Evolutionary conservation across 2,797 vertebrate genomes (phyloP).

Genomic region (Carduelis carduelis): DNA sequence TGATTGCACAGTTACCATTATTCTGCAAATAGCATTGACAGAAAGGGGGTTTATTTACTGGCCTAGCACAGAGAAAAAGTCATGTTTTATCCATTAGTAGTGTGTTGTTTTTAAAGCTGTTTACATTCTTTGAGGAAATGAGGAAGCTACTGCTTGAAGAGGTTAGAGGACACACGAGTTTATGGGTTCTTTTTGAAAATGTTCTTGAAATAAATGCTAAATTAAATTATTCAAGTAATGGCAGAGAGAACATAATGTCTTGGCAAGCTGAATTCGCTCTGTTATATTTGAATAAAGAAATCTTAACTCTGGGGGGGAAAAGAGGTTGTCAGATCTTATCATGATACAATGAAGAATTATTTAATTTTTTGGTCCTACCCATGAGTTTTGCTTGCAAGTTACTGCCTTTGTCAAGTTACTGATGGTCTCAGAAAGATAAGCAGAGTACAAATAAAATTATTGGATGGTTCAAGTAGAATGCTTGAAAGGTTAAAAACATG

Average conservation of each 20-base stretch:
- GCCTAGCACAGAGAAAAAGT: not conserved
- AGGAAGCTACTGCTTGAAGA: constrained; percentile 27
- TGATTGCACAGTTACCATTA: not conserved
- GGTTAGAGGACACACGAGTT: constrained; percentile 33
- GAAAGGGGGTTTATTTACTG: not conserved
- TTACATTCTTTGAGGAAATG: constrained; percentile 52
- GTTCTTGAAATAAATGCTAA: constrained; percentile 37
- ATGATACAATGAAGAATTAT: constrained; percentile 31
- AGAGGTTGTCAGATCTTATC: constrained; percentile 71
- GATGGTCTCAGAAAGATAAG: constrained; percentile 24
- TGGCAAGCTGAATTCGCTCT: constrained; percentile 67
- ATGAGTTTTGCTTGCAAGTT: constrained; percentile 66
- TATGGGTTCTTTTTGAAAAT: constrained; percentile 41
- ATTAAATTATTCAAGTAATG: constrained; percentile 70
- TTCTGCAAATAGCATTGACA: not conserved
- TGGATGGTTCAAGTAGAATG: not conserved
- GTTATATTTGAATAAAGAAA: constrained; percentile 69
- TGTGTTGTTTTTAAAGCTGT: constrained; percentile 30
- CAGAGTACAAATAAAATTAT: constrained; percentile 30
- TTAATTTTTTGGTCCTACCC: constrained; percentile 60
- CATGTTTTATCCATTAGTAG: constrained; percentile 59
- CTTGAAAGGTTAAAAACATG: not conserved
- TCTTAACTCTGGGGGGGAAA: constrained; percentile 22
- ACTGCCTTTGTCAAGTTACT: constrained; percentile 57
- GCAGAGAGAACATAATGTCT: constrained; percentile 75